These are phyloP conservation scores for Serrognathus titanus DNA, from an alignment of 2,888 invertebrate genomes.

Conservation along the genomic window DNA sequence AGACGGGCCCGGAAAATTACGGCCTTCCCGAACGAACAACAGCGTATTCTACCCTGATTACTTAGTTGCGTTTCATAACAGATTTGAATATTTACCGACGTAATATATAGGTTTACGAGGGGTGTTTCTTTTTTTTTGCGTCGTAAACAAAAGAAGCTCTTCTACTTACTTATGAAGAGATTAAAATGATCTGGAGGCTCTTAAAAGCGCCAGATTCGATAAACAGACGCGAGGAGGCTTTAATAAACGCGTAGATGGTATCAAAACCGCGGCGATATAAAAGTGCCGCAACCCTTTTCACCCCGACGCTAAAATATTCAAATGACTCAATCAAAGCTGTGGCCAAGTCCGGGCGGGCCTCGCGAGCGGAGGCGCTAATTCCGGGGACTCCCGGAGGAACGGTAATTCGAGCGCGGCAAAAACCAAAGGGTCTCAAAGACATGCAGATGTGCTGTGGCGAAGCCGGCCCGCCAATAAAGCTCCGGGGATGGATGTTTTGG, in stretches of 20 bases:
- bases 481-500: conserved; percentile 25
- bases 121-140: too few species aligned
- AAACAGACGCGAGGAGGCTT: too few species aligned
- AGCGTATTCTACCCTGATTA: background rate
- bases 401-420: conserved; percentile 37
- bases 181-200: too few species aligned
- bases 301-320: conserved; percentile 21
- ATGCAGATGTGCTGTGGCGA: conserved; percentile 36
- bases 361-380: conserved; percentile 32
- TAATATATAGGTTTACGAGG: too few species aligned
- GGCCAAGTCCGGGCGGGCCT: conserved; percentile 27
- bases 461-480: conserved; percentile 26
- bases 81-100: too few species aligned
- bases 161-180: too few species aligned
- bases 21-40: background rate
- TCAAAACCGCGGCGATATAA: too few species aligned
- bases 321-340: conserved; percentile 34
- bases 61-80: too few species aligned
- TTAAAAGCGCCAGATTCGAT: too few species aligned
- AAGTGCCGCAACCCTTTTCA: background rate
- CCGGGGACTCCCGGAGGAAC: conserved; percentile 37
- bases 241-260: too few species aligned
- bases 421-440: conserved; percentile 43
- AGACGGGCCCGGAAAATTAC: conserved; percentile 10
- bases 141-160: too few species aligned